Percentiles rank a stretch among this genome's conserved stretches.
Evolutionary conservation across 1,140 invertebrate species (phyloP).

Genomic region (Drosophila nasuta): DNA sequence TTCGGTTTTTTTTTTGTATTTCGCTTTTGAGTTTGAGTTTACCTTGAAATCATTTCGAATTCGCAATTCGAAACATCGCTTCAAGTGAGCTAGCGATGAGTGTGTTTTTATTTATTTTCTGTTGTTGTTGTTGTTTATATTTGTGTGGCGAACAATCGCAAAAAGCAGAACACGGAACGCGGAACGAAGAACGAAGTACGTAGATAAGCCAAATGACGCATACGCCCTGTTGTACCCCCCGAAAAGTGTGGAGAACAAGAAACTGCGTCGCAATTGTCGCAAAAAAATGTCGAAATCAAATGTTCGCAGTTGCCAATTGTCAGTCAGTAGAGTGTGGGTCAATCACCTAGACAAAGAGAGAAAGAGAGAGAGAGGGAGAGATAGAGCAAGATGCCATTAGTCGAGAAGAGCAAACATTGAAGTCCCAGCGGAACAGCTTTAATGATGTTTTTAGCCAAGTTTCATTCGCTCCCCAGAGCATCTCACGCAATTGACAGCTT

Average conservation of each 20-base stretch:
- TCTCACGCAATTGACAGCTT: background rate
- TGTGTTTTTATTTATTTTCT: background rate
- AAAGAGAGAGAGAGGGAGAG: background rate
- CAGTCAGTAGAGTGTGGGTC: slow-evolving; percentile 21
- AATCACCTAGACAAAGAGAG: slow-evolving; percentile 14
- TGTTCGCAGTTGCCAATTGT: slow-evolving; percentile 8
- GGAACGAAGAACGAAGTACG: slow-evolving; percentile 8
- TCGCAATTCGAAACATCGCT: slow-evolving; percentile 15
- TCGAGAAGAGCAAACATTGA: slow-evolving; percentile 10
- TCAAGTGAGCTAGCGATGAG: background rate
- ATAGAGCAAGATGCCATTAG: background rate
- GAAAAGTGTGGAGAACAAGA: slow-evolving; percentile 4
- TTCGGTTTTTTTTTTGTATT: background rate
- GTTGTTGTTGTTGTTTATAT: background rate
- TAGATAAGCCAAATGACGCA: slow-evolving; percentile 61
- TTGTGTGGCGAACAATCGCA: background rate
- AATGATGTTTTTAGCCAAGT: slow-evolving; percentile 11
- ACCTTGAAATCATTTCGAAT: slow-evolving; percentile 42
- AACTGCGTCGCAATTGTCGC: slow-evolving; percentile 59
- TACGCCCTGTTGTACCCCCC: slow-evolving; percentile 42
- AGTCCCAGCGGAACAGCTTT: background rate
- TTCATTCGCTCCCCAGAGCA: background rate
- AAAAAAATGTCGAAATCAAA: slow-evolving; percentile 22
- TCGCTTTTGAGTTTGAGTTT: slow-evolving; percentile 4
- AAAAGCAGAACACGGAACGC: slow-evolving; percentile 4